Evolutionary conservation across 2,113 vertebrate species (phyloP), one percentile per base, ranked within the genome.

Genomic region (Podocnemis expansa): DNA sequence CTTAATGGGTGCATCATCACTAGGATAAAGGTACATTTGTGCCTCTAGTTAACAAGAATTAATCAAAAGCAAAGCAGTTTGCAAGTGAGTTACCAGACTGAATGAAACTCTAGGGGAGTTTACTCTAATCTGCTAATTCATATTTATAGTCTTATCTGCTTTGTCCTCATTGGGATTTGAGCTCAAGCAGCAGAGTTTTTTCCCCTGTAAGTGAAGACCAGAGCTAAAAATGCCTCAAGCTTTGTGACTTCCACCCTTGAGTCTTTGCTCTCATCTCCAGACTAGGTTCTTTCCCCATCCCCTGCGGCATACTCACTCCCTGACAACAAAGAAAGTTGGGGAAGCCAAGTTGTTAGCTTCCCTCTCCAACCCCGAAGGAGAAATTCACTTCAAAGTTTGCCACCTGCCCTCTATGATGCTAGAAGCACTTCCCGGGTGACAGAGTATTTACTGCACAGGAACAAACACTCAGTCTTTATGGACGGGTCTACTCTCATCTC

Each of bases 381-480:
- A 54, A 4, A 70, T 89, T 43, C 45, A 93, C 93, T 96, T 96
- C 95, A 97, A 93, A 97, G 93, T 41, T 80, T 58, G 11, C 88
- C 89, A 82, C 93, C 79, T 90, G 43, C 1, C 94, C 70, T 56
- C 92, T 93, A 84, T 78, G 63, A 78, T 56, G 88, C 56, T 95
- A 90, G 54, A 95, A 94, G 94, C 34, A 25, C 93, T 95, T 95
- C 89, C 90, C n/a, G 22, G 94, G 76, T 60, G 85, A 70, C 75
- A 58, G n/a, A 96, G 87, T 31, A 41, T 79, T 84, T 21, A 1
- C 63, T 0, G 0, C 84, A 54, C 82, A 96, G 97, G 96, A 97
- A 97, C 97, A 97, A 97, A 97, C 94, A 97, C 93, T 78, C 56
- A 31, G 80, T 97, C 94, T 97, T 97, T 96, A 91, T 75, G 85